Conservation (phyloP, 2,797 vertebrate species). For the Pipistrellus pygmaeus region DNA sequence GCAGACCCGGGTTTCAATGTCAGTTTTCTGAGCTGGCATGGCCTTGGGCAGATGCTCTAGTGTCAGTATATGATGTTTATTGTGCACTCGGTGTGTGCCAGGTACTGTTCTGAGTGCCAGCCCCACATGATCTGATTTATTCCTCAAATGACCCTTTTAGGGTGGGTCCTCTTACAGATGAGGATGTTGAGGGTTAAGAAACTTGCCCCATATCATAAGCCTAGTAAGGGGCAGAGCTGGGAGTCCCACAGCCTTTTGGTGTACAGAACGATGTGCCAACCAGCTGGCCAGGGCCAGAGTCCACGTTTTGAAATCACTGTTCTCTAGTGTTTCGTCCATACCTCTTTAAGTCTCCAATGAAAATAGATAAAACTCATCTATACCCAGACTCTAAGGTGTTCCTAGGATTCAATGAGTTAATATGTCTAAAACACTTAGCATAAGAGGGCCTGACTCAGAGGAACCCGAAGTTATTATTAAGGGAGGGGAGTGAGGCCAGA, state of each 20-base stretch:
- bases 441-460: neutral
- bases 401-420: neutral
- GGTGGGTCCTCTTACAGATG: neutral
- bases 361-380: neutral
- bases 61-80: neutral
- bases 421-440: neutral
- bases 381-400: neutral
- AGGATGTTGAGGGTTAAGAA: neutral
- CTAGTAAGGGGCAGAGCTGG: neutral
- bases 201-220: neutral
- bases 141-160: neutral
- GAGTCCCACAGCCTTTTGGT: neutral
- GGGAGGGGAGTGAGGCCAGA: neutral
- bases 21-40: neutral
- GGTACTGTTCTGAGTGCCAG: neutral
- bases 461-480: neutral
- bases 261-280: neutral
- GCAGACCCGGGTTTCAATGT: neutral
- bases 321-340: neutral
- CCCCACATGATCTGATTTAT: neutral
- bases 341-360: neutral
- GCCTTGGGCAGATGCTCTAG: neutral
- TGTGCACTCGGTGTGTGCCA: neutral
- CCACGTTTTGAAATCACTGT: fast-evolving
- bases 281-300: neutral